Evolutionary conservation across 2,113 vertebrate genomes (phyloP).

Genomic region (Elaphurus davidianus): DNA sequence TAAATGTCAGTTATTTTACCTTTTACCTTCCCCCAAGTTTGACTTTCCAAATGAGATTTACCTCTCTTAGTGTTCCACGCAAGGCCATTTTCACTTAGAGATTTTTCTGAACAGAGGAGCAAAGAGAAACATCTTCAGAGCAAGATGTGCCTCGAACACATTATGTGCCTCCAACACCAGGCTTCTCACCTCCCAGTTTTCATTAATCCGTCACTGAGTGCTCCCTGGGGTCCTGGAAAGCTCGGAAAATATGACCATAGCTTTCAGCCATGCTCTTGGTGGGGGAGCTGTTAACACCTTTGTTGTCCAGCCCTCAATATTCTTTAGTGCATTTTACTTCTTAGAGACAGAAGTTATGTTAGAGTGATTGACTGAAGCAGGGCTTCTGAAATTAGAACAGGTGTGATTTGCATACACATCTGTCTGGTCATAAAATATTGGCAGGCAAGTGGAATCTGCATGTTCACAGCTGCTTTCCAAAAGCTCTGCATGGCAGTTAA

Average conservation of each 20-base stretch:
- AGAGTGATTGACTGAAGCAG: slow-evolving; percentile 73
- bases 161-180: background rate
- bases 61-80: background rate
- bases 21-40: background rate
- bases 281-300: slow-evolving; percentile 64
- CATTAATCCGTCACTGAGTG: slow-evolving; percentile 75
- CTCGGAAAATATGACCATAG: slow-evolving; percentile 66
- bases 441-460: slow-evolving; percentile 60
- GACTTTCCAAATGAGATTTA: slow-evolving; percentile 13
- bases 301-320: slow-evolving; percentile 64
- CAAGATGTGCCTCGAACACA: background rate
- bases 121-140: background rate
- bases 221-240: slow-evolving; percentile 74
- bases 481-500: background rate
- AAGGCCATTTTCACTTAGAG: background rate
- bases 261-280: slow-evolving; percentile 75
- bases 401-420: slow-evolving; percentile 73
- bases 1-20: background rate
- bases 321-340: slow-evolving; percentile 71
- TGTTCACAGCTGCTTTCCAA: slow-evolving; percentile 56
- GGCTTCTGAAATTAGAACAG: slow-evolving; percentile 70
- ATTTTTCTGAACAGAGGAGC: background rate
- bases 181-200: slow-evolving; percentile 41
- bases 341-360: slow-evolving; percentile 73
- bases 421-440: slow-evolving; percentile 73